Evolutionary conservation across 2,888 invertebrate genomes (phyloP).

Genomic region (Eubasilissa splendida): DNA sequence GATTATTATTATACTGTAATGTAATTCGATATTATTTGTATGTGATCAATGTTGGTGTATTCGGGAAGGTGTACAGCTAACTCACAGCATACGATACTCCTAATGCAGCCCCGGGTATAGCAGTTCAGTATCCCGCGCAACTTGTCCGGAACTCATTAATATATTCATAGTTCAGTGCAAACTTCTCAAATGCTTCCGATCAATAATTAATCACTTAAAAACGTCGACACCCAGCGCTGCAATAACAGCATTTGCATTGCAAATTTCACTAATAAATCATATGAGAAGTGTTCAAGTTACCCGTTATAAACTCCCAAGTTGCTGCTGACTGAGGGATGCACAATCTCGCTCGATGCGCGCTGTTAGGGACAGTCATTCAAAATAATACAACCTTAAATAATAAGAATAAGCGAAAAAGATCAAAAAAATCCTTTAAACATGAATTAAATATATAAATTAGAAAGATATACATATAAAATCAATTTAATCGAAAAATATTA

Average conservation of each 20-base stretch:
- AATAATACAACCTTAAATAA: too few species aligned
- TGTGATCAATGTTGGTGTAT: too few species aligned
- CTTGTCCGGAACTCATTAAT: constrained; percentile 15
- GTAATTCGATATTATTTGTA: too few species aligned
- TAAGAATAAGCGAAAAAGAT: too few species aligned
- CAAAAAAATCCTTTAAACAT: too few species aligned
- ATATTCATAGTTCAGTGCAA: constrained; percentile 24
- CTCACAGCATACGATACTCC: too few species aligned
- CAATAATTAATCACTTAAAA: constrained; percentile 41
- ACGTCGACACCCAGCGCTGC: constrained; percentile 18
- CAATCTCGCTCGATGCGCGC: not conserved
- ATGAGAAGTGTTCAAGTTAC: constrained; percentile 4
- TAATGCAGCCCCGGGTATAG: not conserved
- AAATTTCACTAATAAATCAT: constrained; percentile 36
- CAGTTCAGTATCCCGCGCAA: constrained; percentile 1
- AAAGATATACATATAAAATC: too few species aligned
- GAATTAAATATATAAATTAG: too few species aligned
- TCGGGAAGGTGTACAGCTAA: too few species aligned
- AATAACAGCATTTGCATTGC: constrained; percentile 33
- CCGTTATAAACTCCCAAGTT: constrained; percentile 19
- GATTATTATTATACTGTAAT: too few species aligned
- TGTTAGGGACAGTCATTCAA: too few species aligned
- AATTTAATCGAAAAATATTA: too few species aligned
- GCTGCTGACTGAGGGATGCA: not conserved
- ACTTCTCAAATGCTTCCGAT: constrained; percentile 23